Percentiles rank a stretch among this genome's conserved stretches.
phyloP scores from a whole-genome alignment of 2,113 vertebrate genomes.

The Pycnonotus jocosus region DNA sequence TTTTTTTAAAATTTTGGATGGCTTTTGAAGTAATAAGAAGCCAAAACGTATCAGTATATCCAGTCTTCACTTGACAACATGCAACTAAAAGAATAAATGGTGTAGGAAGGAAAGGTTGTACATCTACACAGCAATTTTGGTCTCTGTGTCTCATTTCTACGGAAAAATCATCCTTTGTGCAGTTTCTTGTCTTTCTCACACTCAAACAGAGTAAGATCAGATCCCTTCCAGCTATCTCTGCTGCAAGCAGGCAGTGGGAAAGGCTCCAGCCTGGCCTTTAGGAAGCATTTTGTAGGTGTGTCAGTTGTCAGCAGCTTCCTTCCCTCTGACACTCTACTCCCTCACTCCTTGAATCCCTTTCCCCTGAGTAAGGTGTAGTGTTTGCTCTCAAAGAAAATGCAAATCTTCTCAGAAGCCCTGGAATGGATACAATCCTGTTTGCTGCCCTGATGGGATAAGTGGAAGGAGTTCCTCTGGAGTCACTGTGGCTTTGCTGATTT shows the following conservation, averaged over 20 bases:
- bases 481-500: neutral
- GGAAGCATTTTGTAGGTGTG: neutral
- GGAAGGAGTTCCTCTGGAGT: neutral
- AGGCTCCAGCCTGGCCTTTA: neutral
- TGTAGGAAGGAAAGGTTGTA: neutral
- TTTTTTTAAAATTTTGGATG: neutral
- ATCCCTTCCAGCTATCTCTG: neutral
- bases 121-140: neutral
- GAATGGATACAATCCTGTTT: neutral
- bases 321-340: neutral
- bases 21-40: neutral
- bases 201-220: neutral
- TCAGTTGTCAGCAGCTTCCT: neutral
- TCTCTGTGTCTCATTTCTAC: neutral
- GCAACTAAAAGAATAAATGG: neutral
- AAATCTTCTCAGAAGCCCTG: neutral
- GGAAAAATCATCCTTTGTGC: neutral
- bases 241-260: neutral
- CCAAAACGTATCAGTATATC: neutral
- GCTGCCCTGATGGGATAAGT: neutral
- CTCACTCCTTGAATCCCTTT: neutral
- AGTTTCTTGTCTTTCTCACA: neutral
- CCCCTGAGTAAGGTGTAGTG: accelerated
- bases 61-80: neutral
- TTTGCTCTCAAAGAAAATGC: neutral